phyloP scores from a whole-genome alignment of 2,888 invertebrate genomes.

The Ditula angustiorana region DNA sequence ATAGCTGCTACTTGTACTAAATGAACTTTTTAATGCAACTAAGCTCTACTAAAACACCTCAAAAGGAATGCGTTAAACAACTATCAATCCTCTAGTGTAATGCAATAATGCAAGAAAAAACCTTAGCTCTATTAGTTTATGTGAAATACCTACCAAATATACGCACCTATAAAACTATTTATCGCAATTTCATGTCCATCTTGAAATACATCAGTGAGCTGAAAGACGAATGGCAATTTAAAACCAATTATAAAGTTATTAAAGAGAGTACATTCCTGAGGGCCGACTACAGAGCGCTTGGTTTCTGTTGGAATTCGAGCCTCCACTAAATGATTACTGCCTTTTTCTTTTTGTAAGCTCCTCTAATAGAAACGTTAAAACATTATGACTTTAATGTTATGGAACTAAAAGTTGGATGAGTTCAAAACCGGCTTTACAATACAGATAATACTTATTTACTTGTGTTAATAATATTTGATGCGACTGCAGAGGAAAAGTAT shows the following conservation, averaged over 20 bases:
- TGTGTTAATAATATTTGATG: background rate
- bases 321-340: conserved; percentile 71
- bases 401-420: conserved; percentile 40
- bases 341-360: conserved; percentile 65
- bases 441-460: background rate
- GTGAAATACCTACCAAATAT: no score
- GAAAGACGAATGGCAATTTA: conserved; percentile 39
- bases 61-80: no score
- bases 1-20: no score
- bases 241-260: conserved; percentile 39
- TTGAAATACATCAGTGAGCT: conserved; percentile 22
- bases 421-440: background rate
- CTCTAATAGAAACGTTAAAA: conserved; percentile 67
- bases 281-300: conserved; percentile 60
- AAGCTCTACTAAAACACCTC: no score
- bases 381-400: conserved; percentile 67
- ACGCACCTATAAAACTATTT: background rate
- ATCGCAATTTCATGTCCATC: conserved; percentile 10
- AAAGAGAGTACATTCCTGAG: conserved; percentile 54
- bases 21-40: no score
- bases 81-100: no score
- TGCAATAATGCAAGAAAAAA: no score
- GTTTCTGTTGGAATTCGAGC: conserved; percentile 71
- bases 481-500: no score
- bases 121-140: no score